phyloP scores from a whole-genome alignment of 35 echinoderm and acorn worm genomes.

The Apostichopus parvimensis region DNA sequence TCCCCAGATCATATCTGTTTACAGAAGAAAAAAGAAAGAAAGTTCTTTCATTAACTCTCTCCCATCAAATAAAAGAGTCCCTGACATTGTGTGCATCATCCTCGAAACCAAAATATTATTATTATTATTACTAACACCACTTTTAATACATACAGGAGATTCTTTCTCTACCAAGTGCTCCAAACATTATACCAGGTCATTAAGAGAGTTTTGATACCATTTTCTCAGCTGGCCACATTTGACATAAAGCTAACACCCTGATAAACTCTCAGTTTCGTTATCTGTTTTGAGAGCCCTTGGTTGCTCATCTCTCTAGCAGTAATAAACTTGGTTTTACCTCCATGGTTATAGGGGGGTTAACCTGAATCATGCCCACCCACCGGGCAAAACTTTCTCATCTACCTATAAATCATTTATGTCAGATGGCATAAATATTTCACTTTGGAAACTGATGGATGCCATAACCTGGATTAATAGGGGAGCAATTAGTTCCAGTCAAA shows the following conservation, averaged over 20 bases:
- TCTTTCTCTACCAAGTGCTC: too few species aligned
- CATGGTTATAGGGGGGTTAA: not conserved
- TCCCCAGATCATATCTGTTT: too few species aligned
- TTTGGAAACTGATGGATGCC: not conserved
- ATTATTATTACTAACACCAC: too few species aligned
- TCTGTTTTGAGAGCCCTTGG: constrained; percentile 19
- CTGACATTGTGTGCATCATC: too few species aligned
- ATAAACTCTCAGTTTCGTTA: constrained; percentile 25
- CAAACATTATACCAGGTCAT: not conserved
- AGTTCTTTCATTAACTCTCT: too few species aligned
- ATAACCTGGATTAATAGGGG: constrained; percentile 1
- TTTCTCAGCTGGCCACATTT: constrained; percentile 14
- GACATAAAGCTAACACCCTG: not conserved
- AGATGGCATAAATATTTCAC: constrained; percentile 21
- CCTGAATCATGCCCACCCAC: constrained; percentile 11
- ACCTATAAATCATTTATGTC: constrained; percentile 34
- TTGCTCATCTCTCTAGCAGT: not conserved
- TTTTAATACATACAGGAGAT: too few species aligned
- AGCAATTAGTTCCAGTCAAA: constrained; percentile 8
- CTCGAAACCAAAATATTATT: too few species aligned
- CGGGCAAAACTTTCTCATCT: not conserved
- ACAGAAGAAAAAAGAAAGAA: too few species aligned
- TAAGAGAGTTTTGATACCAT: constrained; percentile 14
- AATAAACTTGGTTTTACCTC: not conserved
- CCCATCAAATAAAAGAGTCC: too few species aligned